Evolutionary conservation across 2,888 invertebrate genomes (phyloP), one percentile per base, ranked within the genome.

Genomic region (Hirtodrosophila cameraria): DNA sequence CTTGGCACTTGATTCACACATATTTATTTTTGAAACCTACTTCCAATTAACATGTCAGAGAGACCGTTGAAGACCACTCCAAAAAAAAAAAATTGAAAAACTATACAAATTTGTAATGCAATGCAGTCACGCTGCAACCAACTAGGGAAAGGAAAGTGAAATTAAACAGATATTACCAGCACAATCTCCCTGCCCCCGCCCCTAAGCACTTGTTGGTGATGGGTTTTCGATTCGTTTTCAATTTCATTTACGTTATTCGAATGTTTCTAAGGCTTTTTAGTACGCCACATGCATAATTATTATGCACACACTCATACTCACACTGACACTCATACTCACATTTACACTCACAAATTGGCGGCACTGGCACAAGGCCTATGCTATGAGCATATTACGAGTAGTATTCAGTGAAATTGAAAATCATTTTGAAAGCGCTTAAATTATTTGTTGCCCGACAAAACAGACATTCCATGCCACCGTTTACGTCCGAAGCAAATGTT

Each of bases 201-300:
- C 2, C 23, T 23, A 23, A 23, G 1, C 8, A 23, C 8, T 42
- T 20, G 9, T 7, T 30, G 50, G 5, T 61, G 55, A 46, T 60
- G 36, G 41, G 23, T 39, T 57, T 81, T 67, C 78, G 61, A 64
- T 81, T 78, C 60, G 72, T 86, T 80, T 85, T 80, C 83, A 79
- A 82, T 85, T 85, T 78, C 74, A 63, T 72, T 78, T 63, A 65
- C 50, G 15, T 58, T 57, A 27, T 58, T 66, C 54, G 62, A 62
- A 65, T 74, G 60, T 86, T 86, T 81, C 86, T 86, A 86, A 82
- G 74, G 53, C 81, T 55, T 66, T 68, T 78, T 50, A 80, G 64
- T 80, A 80, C 80, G 83, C 80, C 74, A 46, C 66, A 79, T 70
- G 84, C 72, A 81, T 86, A 78, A 84, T 82, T 82, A 86, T 84